Percentiles rank a stretch among this genome's conserved stretches.
Conservation (phyloP, 2,113 vertebrate genomes). For the Crocuta crocuta region DNA sequence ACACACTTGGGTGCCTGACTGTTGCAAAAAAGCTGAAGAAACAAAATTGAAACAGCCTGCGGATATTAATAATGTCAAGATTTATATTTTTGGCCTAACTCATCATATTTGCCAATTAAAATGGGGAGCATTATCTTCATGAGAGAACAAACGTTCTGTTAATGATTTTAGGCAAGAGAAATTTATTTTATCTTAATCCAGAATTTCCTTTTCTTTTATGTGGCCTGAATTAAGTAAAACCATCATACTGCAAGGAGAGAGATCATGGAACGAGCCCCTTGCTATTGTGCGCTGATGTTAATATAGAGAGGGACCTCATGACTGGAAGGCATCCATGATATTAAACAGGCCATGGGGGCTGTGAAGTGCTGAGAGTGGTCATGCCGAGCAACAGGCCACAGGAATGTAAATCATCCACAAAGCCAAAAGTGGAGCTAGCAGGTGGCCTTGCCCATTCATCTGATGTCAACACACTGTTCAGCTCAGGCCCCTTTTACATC, state of each 20-base stretch:
- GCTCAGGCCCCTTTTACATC: constrained; percentile 91
- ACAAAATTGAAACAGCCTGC: constrained; percentile 55
- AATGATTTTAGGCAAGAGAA: constrained; percentile 85
- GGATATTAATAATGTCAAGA: constrained; percentile 31
- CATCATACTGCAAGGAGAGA: constrained; percentile 81
- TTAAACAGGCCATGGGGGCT: constrained; percentile 94
- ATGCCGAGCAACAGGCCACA: constrained; percentile 95
- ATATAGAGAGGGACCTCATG: constrained; percentile 87
- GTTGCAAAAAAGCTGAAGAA: background rate
- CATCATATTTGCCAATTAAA: constrained; percentile 62
- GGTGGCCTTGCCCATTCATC: constrained; percentile 95
- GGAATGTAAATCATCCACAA: constrained; percentile 95
- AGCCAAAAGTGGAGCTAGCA: constrained; percentile 94
- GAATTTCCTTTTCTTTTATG: constrained; percentile 84
- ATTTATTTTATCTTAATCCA: constrained; percentile 88
- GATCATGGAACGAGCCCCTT: constrained; percentile 76
- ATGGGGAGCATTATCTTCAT: constrained; percentile 67
- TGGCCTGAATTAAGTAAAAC: constrained; percentile 84
- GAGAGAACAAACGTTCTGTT: constrained; percentile 69
- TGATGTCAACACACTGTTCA: constrained; percentile 92
- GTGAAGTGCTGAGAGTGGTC: constrained; percentile 93
- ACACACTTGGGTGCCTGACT: constrained; percentile 15
- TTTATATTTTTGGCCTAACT: constrained; percentile 44
- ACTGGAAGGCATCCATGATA: constrained; percentile 92
- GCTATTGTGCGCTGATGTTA: constrained; percentile 83